phyloP scores from a whole-genome alignment of 2,888 invertebrate genomes.

The Lysandra coridon region DNA sequence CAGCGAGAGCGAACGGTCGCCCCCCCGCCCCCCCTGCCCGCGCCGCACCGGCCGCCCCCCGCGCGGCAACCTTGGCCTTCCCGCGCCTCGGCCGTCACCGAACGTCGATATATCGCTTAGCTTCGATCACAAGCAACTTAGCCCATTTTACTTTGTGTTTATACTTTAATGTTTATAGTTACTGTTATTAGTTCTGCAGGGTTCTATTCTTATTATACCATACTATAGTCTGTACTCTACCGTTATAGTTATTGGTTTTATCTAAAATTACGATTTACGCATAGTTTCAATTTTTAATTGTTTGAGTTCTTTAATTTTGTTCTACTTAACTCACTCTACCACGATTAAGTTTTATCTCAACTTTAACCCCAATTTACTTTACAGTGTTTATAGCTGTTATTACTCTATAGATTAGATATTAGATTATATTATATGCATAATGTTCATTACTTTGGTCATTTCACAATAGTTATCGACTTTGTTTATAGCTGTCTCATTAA shows the following conservation, averaged over 20 bases:
- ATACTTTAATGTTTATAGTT: neutral
- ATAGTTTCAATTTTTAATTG: neutral
- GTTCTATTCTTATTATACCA: neutral
- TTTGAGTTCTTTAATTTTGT: neutral
- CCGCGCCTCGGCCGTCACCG: constrained; percentile 6
- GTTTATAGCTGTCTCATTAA: neutral
- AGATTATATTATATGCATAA: neutral
- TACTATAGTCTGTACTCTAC: neutral
- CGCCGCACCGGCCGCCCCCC: constrained; percentile 35
- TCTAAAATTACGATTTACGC: neutral
- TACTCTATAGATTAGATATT: neutral
- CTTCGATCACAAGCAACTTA: neutral
- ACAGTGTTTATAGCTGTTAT: neutral
- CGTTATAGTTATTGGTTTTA: neutral
- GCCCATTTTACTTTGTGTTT: neutral
- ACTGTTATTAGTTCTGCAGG: neutral
- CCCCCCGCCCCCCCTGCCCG: constrained; percentile 46
- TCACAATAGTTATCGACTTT: neutral
- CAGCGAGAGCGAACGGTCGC: constrained; percentile 38
- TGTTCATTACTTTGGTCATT: neutral
- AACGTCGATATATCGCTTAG: constrained; percentile 11
- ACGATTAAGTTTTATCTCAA: neutral
- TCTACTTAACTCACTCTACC: neutral
- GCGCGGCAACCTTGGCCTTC: neutral
- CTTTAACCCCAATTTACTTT: neutral